A percentile compares a stretch with the other conserved stretches of the same genome.
phyloP scores from a whole-genome alignment of 2,797 vertebrate genomes.

The Coccyzus lansbergi region DNA sequence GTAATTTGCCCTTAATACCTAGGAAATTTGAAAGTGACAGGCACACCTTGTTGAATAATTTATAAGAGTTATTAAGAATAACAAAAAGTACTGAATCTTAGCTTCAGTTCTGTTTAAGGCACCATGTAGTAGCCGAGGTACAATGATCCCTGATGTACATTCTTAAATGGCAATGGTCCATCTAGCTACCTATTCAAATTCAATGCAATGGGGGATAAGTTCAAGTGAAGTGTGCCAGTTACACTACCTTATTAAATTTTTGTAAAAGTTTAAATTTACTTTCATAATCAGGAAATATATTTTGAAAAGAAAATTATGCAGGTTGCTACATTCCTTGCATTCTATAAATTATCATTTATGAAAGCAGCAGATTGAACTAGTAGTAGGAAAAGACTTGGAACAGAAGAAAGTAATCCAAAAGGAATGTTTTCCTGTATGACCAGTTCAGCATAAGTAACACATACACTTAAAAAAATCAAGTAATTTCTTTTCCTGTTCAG shows the following conservation, averaged over 20 bases:
- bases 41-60: constrained; percentile 81
- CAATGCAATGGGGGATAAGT: constrained; percentile 79
- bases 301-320: constrained; percentile 80
- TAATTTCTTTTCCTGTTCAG: constrained; percentile 75
- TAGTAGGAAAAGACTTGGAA: constrained; percentile 83
- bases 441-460: constrained; percentile 81
- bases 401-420: constrained; percentile 82
- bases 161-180: constrained; percentile 95
- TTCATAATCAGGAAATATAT: constrained; percentile 80
- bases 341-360: constrained; percentile 81
- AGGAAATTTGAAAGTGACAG: constrained; percentile 81
- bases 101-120: constrained; percentile 94
- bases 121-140: constrained; percentile 99
- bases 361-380: constrained; percentile 84
- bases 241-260: constrained; percentile 84
- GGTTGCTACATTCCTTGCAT: constrained; percentile 87
- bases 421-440: constrained; percentile 81
- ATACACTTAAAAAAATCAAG: constrained; percentile 78
- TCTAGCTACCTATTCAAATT: constrained; percentile 86
- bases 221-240: constrained; percentile 84
- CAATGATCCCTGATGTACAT: constrained; percentile 99
- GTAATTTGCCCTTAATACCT: constrained; percentile 77
- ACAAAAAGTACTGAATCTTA: constrained; percentile 82
- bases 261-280: constrained; percentile 81
- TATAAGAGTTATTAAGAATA: constrained; percentile 76